Evolutionary conservation across 2,888 invertebrate genomes (phyloP), one percentile per base, ranked within the genome.

Genomic region (Synergus japonicus): DNA sequence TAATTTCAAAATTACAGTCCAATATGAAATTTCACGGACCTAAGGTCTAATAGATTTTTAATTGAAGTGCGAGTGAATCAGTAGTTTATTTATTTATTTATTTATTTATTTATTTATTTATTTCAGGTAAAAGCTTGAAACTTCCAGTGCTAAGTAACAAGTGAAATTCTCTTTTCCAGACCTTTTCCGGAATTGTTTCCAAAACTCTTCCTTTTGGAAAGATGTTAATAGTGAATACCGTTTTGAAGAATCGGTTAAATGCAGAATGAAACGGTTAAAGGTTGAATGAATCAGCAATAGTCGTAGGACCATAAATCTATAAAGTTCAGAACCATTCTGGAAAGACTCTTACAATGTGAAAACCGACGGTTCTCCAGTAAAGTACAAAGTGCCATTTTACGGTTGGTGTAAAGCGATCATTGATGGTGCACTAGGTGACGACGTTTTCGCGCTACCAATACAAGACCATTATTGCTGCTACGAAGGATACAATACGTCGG

Each of bases 371-470:
- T 49, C 76, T 64, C 76, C 58, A 18, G 54, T 41, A 78, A 54
- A 66, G 82, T 78, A 87, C 89, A 89, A 87, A 88, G 87, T 87
- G 76, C 69, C 82, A 86, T 87, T 89, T 90, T 89, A 88, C 87
- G 86, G 83, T 83, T 82, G 84, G 85, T 86, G 88, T 90, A 91
- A 90, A 90, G 86, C 87, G 86, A 91, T 91, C 87, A 91, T 91
- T 83, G 88, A 81, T 84, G 83, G 80, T 84, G 76, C 77, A 85
- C 87, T 84, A 88, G 87, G 91, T 90, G 90, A 89, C 88, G 91
- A 91, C 89, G 88, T 88, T 89, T 88, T 88, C 83, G 88, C 88
- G 89, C 88, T 90, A 89, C 90, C 88, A 89, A 89, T 82, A 82
- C 80, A 81, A 83, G 60, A 76, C 79, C 79, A 84, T 84, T 83